Conservation (phyloP, 2,113 vertebrate species). For the Pseudorectes ferrugineus region DNA sequence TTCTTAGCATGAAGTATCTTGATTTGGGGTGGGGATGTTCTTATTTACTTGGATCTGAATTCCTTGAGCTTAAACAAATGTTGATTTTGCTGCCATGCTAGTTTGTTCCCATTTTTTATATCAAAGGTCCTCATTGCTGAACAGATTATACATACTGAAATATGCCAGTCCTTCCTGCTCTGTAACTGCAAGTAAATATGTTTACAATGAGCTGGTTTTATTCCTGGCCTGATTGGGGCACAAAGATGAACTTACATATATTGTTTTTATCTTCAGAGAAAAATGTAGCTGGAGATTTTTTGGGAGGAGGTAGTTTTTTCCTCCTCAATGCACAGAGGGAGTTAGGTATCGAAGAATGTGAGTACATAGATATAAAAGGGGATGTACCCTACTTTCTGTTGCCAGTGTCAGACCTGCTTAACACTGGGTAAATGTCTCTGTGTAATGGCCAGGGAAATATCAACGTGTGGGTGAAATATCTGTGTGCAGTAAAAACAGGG, state of each 20-base stretch:
- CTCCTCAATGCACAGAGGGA: accelerated
- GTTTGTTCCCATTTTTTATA: background rate
- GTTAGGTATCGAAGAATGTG: background rate
- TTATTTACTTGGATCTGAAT: background rate
- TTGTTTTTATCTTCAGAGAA: background rate
- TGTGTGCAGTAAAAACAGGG: background rate
- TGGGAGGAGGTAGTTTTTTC: background rate
- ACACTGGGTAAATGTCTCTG: background rate
- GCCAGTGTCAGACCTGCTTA: background rate
- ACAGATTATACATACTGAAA: background rate
- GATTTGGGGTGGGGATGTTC: background rate
- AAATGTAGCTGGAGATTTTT: background rate
- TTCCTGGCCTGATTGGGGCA: background rate
- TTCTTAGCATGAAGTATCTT: background rate
- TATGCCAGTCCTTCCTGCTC: background rate
- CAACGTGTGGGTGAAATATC: background rate
- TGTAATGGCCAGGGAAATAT: background rate
- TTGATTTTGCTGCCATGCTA: background rate
- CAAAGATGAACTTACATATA: background rate
- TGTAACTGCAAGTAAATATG: background rate
- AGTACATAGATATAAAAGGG: background rate
- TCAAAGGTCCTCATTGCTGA: background rate
- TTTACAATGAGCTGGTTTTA: background rate
- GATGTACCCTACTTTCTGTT: background rate
- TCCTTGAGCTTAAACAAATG: background rate